Percentiles rank a stretch among this genome's conserved stretches.
Conservation (phyloP, 2,797 vertebrate genomes). For the Pseudotriccus pelzelni region DNA sequence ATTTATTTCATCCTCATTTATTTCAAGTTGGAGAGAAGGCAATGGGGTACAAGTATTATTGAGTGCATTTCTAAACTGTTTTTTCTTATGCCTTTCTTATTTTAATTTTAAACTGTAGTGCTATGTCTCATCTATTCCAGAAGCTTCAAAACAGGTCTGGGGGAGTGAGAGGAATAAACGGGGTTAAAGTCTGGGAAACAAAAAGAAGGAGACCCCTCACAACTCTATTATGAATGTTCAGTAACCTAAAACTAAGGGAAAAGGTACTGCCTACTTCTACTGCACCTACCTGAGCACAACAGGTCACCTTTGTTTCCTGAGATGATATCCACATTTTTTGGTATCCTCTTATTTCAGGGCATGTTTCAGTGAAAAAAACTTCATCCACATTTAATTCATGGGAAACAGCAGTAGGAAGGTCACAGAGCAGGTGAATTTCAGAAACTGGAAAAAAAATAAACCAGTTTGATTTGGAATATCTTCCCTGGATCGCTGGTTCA, state of each 20-base stretch:
- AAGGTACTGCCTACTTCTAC: background rate
- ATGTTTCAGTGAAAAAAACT: background rate
- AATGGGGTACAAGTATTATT: background rate
- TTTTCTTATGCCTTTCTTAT: background rate
- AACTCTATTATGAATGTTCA: background rate
- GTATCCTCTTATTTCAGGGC: background rate
- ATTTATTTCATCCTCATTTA: background rate
- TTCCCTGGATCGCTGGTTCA: background rate
- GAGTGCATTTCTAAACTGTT: background rate
- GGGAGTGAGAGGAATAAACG: background rate
- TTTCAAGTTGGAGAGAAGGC: background rate
- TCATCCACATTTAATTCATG: background rate
- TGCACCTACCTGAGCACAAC: background rate
- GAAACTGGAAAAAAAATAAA: background rate
- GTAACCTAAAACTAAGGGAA: background rate
- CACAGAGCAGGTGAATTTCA: background rate
- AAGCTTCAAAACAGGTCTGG: background rate
- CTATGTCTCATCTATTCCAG: background rate
- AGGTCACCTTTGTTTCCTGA: background rate
- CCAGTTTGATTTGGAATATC: background rate
- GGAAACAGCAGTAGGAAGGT: background rate
- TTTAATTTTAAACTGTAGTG: background rate
- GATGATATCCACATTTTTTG: background rate
- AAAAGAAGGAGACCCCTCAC: background rate
- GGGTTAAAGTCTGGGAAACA: background rate